phyloP scores from a whole-genome alignment of 2,888 invertebrate genomes.

The Chrysopilus asiliformis region DNA sequence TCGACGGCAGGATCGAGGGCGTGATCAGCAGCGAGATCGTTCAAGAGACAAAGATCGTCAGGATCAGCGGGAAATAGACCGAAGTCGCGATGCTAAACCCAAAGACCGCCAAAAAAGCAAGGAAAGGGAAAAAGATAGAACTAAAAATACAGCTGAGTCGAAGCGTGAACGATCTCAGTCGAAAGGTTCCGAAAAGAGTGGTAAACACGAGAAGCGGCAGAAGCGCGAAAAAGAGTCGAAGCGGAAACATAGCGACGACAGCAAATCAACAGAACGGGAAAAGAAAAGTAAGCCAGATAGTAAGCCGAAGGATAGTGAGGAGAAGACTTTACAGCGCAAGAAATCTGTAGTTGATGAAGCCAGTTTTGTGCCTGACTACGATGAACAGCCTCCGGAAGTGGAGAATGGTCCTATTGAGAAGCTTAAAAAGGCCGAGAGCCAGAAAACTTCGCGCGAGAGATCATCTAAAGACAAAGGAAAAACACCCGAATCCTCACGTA shows the following conservation, averaged over 20 bases:
- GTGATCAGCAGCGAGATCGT: constrained; percentile 14
- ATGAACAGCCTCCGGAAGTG: constrained; percentile 50
- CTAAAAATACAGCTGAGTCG: neutral
- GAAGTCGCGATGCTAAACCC: constrained; percentile 25
- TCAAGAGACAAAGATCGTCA: constrained; percentile 18
- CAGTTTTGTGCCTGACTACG: constrained; percentile 62
- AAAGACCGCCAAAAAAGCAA: constrained; percentile 6
- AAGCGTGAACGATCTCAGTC: constrained; percentile 11
- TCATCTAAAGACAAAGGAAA: constrained; percentile 10
- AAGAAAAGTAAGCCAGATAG: constrained; percentile 15
- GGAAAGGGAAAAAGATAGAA: constrained; percentile 8
- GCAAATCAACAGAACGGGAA: constrained; percentile 18
- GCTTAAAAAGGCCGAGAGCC: constrained; percentile 17
- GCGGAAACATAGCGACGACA: constrained; percentile 17
- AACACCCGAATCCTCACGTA: constrained; percentile 31
- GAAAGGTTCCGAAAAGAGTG: constrained; percentile 18
- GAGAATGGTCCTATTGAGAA: constrained; percentile 35
- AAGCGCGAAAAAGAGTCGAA: constrained; percentile 15
- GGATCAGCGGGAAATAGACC: constrained; percentile 16
- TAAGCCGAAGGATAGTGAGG: neutral
- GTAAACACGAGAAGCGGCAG: constrained; percentile 27
- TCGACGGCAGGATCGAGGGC: constrained; percentile 10
- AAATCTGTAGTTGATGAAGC: constrained; percentile 58
- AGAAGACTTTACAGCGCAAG: constrained; percentile 38
- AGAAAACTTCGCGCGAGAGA: constrained; percentile 18